A percentile compares a stretch with the other conserved stretches of the same genome.
These are phyloP conservation scores for Hephaestus fuliginosus DNA, from an alignment of 2,797 vertebrate genomes.

Conservation along the genomic window DNA sequence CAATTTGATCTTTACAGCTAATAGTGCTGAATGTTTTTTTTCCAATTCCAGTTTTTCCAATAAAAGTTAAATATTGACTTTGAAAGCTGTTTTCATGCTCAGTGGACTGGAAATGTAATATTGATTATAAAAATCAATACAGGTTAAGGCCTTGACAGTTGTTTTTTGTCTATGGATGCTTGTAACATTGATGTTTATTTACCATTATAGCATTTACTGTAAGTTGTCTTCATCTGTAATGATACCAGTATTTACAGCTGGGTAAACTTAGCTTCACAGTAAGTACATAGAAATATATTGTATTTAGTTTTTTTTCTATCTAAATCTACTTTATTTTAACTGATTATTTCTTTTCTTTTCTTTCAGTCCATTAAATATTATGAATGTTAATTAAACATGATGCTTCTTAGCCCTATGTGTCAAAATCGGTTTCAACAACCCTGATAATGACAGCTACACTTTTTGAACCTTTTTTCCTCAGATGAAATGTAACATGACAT, in stretches of 20 bases:
- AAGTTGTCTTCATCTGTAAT: background rate
- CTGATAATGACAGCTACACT: background rate
- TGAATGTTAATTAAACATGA: background rate
- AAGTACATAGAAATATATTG: background rate
- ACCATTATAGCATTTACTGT: background rate
- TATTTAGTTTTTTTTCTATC: background rate
- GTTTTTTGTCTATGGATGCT: background rate
- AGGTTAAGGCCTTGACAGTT: background rate
- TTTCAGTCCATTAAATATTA: background rate
- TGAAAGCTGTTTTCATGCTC: background rate
- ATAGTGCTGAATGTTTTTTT: background rate
- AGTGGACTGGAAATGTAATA: no score
- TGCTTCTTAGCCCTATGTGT: background rate
- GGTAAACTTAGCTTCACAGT: background rate
- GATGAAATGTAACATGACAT: background rate
- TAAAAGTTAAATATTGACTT: background rate
- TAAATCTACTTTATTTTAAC: background rate
- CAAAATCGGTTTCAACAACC: background rate
- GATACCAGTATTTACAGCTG: background rate
- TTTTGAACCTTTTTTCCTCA: background rate
- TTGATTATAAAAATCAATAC: conserved; percentile 23
- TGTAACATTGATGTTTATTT: background rate
- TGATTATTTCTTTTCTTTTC: background rate
- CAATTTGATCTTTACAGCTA: background rate
- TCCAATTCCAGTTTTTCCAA: background rate